Conservation (phyloP, 2,888 invertebrate genomes). For the Lampropteryx suffumata region DNA sequence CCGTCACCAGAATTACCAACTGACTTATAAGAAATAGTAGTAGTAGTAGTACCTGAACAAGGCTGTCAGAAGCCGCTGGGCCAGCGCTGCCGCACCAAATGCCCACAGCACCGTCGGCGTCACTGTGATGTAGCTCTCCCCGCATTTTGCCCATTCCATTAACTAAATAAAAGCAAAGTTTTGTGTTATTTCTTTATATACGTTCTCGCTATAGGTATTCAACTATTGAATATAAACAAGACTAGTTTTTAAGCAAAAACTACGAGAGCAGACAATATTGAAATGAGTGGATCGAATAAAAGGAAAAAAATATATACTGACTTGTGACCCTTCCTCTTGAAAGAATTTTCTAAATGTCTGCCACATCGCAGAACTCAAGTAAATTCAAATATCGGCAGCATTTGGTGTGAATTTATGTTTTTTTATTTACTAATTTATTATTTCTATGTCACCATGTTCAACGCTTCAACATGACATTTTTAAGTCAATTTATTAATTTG, state of each 20-base stretch:
- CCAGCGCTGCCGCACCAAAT: constrained; percentile 60
- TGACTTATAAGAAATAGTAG: too few species aligned
- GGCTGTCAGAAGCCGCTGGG: constrained; percentile 56
- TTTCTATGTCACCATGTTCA: constrained; percentile 49
- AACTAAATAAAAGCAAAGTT: constrained; percentile 44
- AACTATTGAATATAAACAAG: too few species aligned
- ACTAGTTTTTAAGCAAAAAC: too few species aligned
- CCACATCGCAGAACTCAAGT: constrained; percentile 52
- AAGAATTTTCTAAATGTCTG: constrained; percentile 47
- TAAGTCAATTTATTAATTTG: neutral
- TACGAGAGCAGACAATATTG: too few species aligned
- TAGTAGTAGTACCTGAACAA: constrained; percentile 53
- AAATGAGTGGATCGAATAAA: neutral
- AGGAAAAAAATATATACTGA: constrained; percentile 27
- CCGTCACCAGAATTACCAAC: too few species aligned
- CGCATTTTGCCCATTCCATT: constrained; percentile 65
- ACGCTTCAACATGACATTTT: constrained; percentile 6
- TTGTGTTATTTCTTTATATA: too few species aligned
- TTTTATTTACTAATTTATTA: constrained; percentile 36
- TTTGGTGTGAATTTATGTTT: constrained; percentile 39
- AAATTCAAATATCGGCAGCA: constrained; percentile 38
- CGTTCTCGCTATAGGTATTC: too few species aligned
- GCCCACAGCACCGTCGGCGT: constrained; percentile 70
- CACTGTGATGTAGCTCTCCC: constrained; percentile 55
- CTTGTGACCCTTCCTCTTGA: constrained; percentile 46